Conservation (phyloP, 2,888 invertebrate species). For the Dinocampus coccinellae region DNA sequence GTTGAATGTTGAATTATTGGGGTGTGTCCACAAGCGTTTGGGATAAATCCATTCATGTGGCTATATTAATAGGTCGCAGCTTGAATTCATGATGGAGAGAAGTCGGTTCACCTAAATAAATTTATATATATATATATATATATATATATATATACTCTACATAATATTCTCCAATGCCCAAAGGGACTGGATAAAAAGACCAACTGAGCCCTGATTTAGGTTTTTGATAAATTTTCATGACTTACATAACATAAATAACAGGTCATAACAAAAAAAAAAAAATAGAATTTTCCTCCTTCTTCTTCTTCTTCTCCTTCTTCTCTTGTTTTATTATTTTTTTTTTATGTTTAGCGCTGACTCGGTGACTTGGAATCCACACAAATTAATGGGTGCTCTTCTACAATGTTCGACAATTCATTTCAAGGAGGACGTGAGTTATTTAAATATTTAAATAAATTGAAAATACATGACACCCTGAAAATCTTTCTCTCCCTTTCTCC, state of each 20-base stretch:
- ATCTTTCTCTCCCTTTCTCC: too few relatives aligned
- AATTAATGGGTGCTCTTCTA: slow-evolving; percentile 95
- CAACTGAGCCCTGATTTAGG: slow-evolving; percentile 59
- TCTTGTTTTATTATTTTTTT: too few relatives aligned
- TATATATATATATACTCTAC: slow-evolving; percentile 39
- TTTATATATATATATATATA: not conserved
- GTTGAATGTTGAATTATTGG: slow-evolving; percentile 55
- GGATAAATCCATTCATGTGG: slow-evolving; percentile 60
- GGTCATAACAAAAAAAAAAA: not conserved
- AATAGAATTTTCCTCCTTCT: not conserved
- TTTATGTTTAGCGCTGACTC: slow-evolving; percentile 86
- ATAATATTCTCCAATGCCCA: slow-evolving; percentile 38
- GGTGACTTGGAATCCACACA: slow-evolving; percentile 99
- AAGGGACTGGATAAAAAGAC: slow-evolving; percentile 55
- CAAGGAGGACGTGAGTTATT: slow-evolving; percentile 88
- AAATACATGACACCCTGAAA: too few relatives aligned
- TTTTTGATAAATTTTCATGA: not conserved
- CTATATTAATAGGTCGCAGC: slow-evolving; percentile 63
- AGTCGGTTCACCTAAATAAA: not conserved
- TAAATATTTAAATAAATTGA: not conserved
- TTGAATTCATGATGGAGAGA: slow-evolving; percentile 60
- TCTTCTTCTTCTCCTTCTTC: not conserved
- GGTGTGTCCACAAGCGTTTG: slow-evolving; percentile 49
- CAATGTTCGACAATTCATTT: slow-evolving; percentile 99
- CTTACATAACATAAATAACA: not conserved